Base-by-base conservation (phyloP, 2,888 invertebrate genomes). In the Drosophila meridiana region DNA sequence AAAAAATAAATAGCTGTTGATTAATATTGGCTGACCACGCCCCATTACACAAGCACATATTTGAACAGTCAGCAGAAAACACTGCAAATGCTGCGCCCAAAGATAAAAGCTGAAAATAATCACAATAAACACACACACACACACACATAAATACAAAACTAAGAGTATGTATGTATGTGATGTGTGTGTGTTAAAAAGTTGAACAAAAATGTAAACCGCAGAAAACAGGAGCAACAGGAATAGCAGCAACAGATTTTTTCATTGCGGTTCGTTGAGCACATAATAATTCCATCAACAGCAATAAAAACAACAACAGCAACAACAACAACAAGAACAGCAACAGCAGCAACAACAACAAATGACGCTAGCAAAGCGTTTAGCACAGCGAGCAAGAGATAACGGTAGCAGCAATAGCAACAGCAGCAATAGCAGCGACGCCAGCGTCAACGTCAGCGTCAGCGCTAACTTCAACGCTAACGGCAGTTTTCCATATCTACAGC, bases 251-350 rank as follows among this genome's bases (percentile, higher is more conserved):
- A 85, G 86, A 85, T 90, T 85, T 77, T 52, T 78, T 76, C 70
- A 30, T 78, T 85, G 83, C 85, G 88, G 83, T 90, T 90, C 90
- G 85, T 68, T 88, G 88, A 77, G 88, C 90, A 90, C 88, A 86
- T 90, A 88, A 88, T 89, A 86, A 86, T 86, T 86, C 88, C 88
- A 88, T 90, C 90, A 82, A 60, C 82, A 76, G 68, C 90, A 77
- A 57, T 64, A 69, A 43, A 47, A 42, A 13, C 38, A 60, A 48
- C 40, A 50, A 56, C 26, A 60, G 26, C 56, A 65, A 28, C 36
- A 56, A 42, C 42, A 36, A 42, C n/a, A 60, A 9, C 45, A 64
- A n/a, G 9, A 56, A 11, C 50, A 64, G 14, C 9, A 56, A 69
- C 14, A 42, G 20, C 7, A 43, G 3, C 43, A 43, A 4, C 43